Evolutionary conservation across 1,140 invertebrate genomes (phyloP).

Genomic region (Elymnias hypermnestra): DNA sequence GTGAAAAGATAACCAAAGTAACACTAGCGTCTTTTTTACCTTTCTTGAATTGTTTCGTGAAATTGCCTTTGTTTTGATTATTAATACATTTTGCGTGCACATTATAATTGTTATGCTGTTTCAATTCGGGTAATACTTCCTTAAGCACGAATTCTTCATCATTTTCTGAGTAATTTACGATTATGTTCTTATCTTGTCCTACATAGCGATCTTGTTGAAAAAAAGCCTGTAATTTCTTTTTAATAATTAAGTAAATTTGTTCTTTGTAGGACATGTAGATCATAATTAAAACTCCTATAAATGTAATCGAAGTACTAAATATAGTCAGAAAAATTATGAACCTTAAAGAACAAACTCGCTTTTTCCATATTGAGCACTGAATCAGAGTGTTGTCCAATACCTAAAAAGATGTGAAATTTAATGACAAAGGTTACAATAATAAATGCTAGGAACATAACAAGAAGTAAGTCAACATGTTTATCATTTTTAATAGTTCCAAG

Average conservation of each 20-base stretch:
- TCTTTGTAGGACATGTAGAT: conserved; percentile 39
- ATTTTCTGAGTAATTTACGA: conserved; percentile 40
- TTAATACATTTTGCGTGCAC: conserved; percentile 34
- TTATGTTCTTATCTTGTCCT: conserved; percentile 27
- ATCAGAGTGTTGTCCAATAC: conserved; percentile 35
- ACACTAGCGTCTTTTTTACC: conserved; percentile 33
- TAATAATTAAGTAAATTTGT: conserved; percentile 36
- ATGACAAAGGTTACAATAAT: no score
- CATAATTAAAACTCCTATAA: conserved; percentile 31
- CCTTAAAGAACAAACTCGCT: conserved; percentile 34
- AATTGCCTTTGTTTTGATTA: conserved; percentile 20
- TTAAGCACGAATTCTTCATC: conserved; percentile 59
- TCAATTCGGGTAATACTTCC: conserved; percentile 46
- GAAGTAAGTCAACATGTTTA: no score
- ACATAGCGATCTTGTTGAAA: conserved; percentile 9
- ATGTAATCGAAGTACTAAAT: conserved; percentile 25
- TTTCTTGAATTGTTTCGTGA: conserved; percentile 24
- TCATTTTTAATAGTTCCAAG: no score
- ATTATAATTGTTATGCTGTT: conserved; percentile 34
- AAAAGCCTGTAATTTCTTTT: conserved; percentile 28
- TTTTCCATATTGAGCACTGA: conserved; percentile 41
- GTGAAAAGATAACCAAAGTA: conserved; percentile 52
- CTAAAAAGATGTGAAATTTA: no score
- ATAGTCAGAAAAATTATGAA: conserved; percentile 36
- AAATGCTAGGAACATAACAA: no score